A percentile compares a stretch with the other conserved stretches of the same genome.
Evolutionary conservation across 2,888 invertebrate species (phyloP).

Genomic region (Drosophila histrio): DNA sequence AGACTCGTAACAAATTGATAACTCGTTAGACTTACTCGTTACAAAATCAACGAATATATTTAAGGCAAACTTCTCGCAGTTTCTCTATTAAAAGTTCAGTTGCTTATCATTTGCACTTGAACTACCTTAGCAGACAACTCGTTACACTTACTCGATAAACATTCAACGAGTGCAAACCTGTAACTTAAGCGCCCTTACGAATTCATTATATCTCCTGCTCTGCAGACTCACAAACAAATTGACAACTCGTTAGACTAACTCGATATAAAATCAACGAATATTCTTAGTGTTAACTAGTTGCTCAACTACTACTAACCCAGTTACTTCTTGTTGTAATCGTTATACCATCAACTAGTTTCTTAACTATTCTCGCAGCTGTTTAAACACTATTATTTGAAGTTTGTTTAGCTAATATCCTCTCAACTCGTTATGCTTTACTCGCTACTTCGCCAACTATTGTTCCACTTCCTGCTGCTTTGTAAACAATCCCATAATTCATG

Average conservation of each 20-base stretch:
- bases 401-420: background rate
- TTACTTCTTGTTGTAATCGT: background rate
- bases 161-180: no score
- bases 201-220: no score
- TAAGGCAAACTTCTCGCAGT: background rate
- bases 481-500: slow-evolving; percentile 54
- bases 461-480: slow-evolving; percentile 25
- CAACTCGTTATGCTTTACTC: slow-evolving; percentile 4
- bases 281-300: no score
- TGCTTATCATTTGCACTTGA: no score
- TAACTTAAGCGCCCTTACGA: no score
- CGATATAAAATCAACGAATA: background rate
- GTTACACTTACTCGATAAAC: no score
- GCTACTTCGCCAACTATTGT: slow-evolving; percentile 3
- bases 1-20: no score
- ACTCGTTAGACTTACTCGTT: background rate
- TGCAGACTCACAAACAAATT: no score
- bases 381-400: background rate
- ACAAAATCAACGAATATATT: background rate
- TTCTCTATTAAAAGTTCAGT: background rate
- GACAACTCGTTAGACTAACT: no score
- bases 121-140: no score
- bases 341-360: background rate
- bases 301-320: no score
- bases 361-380: background rate